These are phyloP conservation scores for Rattus rattus DNA, from an alignment of 2,113 vertebrate genomes.

Conservation along the genomic window DNA sequence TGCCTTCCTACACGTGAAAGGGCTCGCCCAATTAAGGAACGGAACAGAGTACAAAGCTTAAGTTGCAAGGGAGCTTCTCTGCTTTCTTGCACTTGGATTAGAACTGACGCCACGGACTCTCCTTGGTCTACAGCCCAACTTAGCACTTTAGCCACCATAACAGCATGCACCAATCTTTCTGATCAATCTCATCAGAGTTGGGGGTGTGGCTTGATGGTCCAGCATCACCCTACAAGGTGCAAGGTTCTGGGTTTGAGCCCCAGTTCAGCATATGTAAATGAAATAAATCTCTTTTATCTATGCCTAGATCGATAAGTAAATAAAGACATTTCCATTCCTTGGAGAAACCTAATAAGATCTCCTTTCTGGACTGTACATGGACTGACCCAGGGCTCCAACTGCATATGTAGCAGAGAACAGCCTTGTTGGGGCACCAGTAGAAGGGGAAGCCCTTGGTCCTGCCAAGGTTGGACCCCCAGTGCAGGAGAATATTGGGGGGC, in stretches of 20 bases:
- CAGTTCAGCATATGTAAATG: background rate
- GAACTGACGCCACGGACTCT: background rate
- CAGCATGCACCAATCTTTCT: background rate
- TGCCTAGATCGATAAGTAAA: background rate
- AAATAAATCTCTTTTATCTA: background rate
- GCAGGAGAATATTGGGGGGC: no score
- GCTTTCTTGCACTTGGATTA: background rate
- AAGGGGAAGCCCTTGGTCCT: no score
- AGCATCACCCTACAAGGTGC: background rate
- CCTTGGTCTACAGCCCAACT: background rate
- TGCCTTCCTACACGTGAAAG: background rate
- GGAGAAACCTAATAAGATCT: background rate
- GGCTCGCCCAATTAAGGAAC: background rate
- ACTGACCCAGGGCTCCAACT: no score
- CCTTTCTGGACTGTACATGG: background rate
- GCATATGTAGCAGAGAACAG: no score
- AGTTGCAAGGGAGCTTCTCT: background rate
- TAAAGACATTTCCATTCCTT: background rate
- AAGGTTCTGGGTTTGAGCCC: background rate
- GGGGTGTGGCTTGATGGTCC: background rate
- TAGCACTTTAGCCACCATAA: background rate
- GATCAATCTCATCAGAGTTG: background rate
- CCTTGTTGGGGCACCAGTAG: no score
- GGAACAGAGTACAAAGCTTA: background rate
- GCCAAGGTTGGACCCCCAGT: no score